These are phyloP conservation scores for Cerastis leucographa DNA, from an alignment of 2,888 invertebrate genomes.

Conservation along the genomic window DNA sequence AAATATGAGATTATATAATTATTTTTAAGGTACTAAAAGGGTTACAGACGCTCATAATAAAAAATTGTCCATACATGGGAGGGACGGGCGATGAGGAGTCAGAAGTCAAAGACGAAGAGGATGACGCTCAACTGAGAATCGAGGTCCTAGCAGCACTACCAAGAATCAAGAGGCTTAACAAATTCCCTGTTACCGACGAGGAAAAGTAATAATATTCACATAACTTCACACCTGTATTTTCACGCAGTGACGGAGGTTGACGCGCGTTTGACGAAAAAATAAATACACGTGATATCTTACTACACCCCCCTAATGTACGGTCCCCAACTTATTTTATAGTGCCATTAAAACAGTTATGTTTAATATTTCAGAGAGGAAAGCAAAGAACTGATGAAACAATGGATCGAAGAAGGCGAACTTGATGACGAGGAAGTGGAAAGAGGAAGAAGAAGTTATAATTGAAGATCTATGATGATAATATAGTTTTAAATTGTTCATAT, in stretches of 20 bases:
- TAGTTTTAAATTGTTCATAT: neutral
- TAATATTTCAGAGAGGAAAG: slow-evolving; percentile 78
- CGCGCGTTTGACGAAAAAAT: too few species aligned
- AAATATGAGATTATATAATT: neutral
- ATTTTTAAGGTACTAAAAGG: slow-evolving; percentile 80
- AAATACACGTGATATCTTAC: too few species aligned
- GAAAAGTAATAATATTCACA: slow-evolving; percentile 79
- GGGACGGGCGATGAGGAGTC: slow-evolving; percentile 81
- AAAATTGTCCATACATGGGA: slow-evolving; percentile 90
- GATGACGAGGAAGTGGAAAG: slow-evolving; percentile 80
- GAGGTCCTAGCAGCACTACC: slow-evolving; percentile 89
- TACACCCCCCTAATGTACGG: too few species aligned
- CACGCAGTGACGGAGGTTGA: neutral
- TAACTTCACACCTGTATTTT: neutral
- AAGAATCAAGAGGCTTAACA: slow-evolving; percentile 90
- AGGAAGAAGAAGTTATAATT: slow-evolving; percentile 61
- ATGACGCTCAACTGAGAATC: slow-evolving; percentile 82
- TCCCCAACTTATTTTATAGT: neutral
- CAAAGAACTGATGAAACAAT: slow-evolving; percentile 80
- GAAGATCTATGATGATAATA: neutral
- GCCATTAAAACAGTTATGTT: slow-evolving; percentile 1
- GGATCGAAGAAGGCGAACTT: slow-evolving; percentile 85
- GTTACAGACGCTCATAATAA: slow-evolving; percentile 88
- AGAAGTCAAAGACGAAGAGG: slow-evolving; percentile 79
- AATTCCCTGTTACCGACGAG: slow-evolving; percentile 85